Percentiles rank a stretch among this genome's conserved stretches.
Evolutionary conservation across 2,888 invertebrate genomes (phyloP).

Genomic region (Tachystola acroxantha): DNA sequence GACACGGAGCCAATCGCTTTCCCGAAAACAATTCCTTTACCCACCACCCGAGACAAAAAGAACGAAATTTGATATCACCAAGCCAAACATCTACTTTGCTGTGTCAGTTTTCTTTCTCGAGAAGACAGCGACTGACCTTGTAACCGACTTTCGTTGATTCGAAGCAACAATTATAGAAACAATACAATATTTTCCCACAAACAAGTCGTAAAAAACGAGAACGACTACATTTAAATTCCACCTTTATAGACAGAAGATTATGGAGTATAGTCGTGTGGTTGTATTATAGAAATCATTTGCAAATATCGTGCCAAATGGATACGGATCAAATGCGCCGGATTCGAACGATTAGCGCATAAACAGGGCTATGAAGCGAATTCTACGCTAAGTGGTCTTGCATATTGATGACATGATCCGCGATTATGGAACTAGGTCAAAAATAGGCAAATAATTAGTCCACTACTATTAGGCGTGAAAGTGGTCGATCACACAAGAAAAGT

Average conservation of each 20-base stretch:
- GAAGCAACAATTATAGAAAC: conserved; percentile 36
- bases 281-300: conserved; percentile 10
- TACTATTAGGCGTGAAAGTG: conserved; percentile 7
- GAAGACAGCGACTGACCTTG: conserved; percentile 38
- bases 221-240: conserved; percentile 15
- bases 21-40: conserved; percentile 24
- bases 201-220: conserved; percentile 13
- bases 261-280: conserved; percentile 16
- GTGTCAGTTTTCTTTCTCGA: conserved; percentile 28
- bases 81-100: conserved; percentile 23
- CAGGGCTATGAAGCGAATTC: conserved; percentile 13
- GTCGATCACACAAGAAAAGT: conserved; percentile 1
- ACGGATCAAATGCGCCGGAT: conserved; percentile 33
- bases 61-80: conserved; percentile 27
- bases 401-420: conserved; percentile 16
- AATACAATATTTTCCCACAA: conserved; percentile 26
- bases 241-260: conserved; percentile 20
- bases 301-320: conserved; percentile 31
- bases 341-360: conserved; percentile 25
- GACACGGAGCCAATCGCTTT: conserved; percentile 12
- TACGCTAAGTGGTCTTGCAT: conserved; percentile 8
- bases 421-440: conserved; percentile 24
- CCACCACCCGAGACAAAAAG: conserved; percentile 23
- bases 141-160: conserved; percentile 43
- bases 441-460: conserved; percentile 11